A percentile compares a stretch with the other conserved stretches of the same genome.
Conservation (phyloP, 2,888 invertebrate species). For the Cistogaster globosa region DNA sequence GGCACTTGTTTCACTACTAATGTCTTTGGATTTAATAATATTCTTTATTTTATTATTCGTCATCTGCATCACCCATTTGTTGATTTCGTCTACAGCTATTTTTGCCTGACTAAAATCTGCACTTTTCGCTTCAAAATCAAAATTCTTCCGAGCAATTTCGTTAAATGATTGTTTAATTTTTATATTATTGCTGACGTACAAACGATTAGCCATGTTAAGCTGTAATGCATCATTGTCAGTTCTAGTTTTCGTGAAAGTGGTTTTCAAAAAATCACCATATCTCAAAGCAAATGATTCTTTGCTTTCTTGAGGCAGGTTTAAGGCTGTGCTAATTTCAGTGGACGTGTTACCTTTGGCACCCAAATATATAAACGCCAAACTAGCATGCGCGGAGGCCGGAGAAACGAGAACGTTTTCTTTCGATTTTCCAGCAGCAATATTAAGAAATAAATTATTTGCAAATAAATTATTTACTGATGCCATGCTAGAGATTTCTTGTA, state of each 20-base stretch:
- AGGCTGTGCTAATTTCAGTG: conserved; percentile 74
- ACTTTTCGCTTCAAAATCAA: conserved; percentile 86
- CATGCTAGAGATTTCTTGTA: conserved; percentile 30
- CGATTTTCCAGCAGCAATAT: conserved; percentile 66
- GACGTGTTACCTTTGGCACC: conserved; percentile 85
- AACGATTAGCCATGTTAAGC: conserved; percentile 87
- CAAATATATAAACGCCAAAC: conserved; percentile 88
- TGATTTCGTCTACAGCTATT: conserved; percentile 86
- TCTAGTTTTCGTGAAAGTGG: conserved; percentile 67
- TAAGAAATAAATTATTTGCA: conserved; percentile 75
- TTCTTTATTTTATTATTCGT: conserved; percentile 93
- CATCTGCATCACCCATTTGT: conserved; percentile 90
- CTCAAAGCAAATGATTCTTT: conserved; percentile 74
- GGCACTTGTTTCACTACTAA: conserved; percentile 85
- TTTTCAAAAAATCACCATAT: conserved; percentile 76
- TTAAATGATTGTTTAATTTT: conserved; percentile 85
- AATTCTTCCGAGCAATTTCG: conserved; percentile 85
- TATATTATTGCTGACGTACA: conserved; percentile 86
- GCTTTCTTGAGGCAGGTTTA: conserved; percentile 74
- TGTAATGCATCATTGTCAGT: conserved; percentile 65
- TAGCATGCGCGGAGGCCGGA: conserved; percentile 86
- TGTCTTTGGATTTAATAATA: conserved; percentile 86
- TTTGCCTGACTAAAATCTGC: conserved; percentile 85
- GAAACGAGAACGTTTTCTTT: conserved; percentile 77
- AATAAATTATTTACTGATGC: conserved; percentile 75